Evolutionary conservation across 2,888 invertebrate genomes (phyloP), one percentile per base, ranked within the genome.

Genomic region (Hydrotaea diabolus): DNA sequence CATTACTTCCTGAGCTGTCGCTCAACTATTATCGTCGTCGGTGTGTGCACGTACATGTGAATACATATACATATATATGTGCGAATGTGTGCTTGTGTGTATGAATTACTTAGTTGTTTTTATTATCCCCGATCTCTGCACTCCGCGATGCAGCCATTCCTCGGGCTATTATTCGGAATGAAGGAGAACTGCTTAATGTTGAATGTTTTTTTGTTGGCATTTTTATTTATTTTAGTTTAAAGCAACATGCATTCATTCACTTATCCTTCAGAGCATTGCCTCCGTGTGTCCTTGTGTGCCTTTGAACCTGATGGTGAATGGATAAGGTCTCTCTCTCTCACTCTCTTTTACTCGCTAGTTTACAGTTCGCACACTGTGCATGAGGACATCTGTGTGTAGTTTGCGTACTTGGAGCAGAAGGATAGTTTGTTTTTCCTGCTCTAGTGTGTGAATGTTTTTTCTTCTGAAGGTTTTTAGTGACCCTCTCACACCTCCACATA

Each of bases 201-300:
- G 23, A 57, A 13, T 71, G 23, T 59, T 9, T n/a, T 36, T 71
- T 76, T 53, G n/a, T 66, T 75, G 46, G 69, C 69, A 39, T 69
- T 69, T 69, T 69, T 66, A 43, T 66, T 55, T 55, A 57, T 43
- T 77, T 69, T 57, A 77, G 57, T 43, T 77, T 77, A 77, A 77
- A 69, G 17, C 36, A 77, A 57, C 55, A 55, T 39, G 57, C 66
- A 21, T 69, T 75, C 66, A 21, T 46, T 75, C 49, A 57, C 69
- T 69, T 43, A 77, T 77, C 43, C 39, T 77, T 73, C 39, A 73
- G 19, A 69, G 17, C 72, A 17, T 71, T 69, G 23, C 57, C 55
- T 57, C 39, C 73, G 21, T 53, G 43, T 78, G 62, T 72, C 78
- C 78, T 78, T 78, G 72, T 43, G 62, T 62, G 72, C 53, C 72